These are phyloP conservation scores for Megaustenia siamemsis DNA, from an alignment of 2,888 invertebrate species.

Conservation along the genomic window DNA sequence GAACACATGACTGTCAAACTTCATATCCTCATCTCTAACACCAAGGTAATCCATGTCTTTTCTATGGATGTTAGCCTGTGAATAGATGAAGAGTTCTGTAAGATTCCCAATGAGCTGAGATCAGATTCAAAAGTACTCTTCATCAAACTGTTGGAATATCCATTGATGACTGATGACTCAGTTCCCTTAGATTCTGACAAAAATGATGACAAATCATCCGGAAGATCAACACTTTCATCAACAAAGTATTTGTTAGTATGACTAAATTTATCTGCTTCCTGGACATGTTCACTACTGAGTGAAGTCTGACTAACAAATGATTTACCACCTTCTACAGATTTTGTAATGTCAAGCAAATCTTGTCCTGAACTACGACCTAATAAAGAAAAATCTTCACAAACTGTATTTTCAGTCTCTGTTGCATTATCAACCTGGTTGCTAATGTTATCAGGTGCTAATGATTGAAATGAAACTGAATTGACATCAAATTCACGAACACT, in stretches of 20 bases:
- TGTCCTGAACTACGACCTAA: background rate
- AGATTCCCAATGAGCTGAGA: slow-evolving; percentile 33
- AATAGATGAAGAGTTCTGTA: slow-evolving; percentile 38
- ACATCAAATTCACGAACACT: background rate
- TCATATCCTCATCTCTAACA: slow-evolving; percentile 34
- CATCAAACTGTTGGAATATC: slow-evolving; percentile 38
- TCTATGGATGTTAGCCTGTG: slow-evolving; percentile 46
- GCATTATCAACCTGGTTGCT: slow-evolving; percentile 46
- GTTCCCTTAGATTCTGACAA: slow-evolving; percentile 40
- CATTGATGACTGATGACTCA: slow-evolving; percentile 14
- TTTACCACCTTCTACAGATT: background rate
- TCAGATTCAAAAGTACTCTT: slow-evolving; percentile 49
- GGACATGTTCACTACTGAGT: background rate
- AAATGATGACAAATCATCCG: slow-evolving; percentile 46
- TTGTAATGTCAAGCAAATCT: background rate
- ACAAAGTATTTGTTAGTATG: slow-evolving; percentile 20
- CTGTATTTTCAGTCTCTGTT: background rate
- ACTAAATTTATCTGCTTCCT: background rate
- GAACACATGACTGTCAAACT: slow-evolving; percentile 23
- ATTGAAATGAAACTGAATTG: slow-evolving; percentile 61
- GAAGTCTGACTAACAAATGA: slow-evolving; percentile 3
- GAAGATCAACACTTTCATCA: slow-evolving; percentile 3
- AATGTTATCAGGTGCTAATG: slow-evolving; percentile 44
- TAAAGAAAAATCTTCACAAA: slow-evolving; percentile 3
- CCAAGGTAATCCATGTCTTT: slow-evolving; percentile 49